Conservation (phyloP, 1,140 invertebrate species). For the Diorhabda elongata region DNA sequence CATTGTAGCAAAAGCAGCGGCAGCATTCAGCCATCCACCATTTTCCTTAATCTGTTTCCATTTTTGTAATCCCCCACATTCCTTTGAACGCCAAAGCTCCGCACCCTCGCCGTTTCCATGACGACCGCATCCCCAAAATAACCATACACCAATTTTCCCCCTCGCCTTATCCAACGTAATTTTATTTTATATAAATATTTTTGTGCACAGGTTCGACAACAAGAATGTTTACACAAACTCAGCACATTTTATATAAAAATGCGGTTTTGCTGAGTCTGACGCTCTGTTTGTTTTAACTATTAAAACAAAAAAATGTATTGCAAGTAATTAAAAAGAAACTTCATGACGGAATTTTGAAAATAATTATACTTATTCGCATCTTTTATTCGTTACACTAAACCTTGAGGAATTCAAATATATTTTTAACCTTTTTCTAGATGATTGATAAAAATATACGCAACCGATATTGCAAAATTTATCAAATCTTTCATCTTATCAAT, state of each 20-base stretch:
- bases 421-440: too few relatives aligned
- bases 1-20: conserved; percentile 2
- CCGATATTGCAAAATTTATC: too few relatives aligned
- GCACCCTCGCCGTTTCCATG: conserved; percentile 25
- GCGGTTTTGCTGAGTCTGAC: background rate
- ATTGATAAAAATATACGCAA: too few relatives aligned
- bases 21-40: conserved; percentile 6
- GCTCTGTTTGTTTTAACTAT: background rate
- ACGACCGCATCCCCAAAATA: conserved; percentile 23
- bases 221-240: conserved; percentile 5
- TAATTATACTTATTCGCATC: too few relatives aligned
- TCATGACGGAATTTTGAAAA: too few relatives aligned
- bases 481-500: too few relatives aligned
- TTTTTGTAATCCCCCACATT: conserved; percentile 25
- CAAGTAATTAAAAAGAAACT: too few relatives aligned
- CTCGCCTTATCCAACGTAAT: conserved; percentile 13
- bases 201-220: conserved; percentile 9
- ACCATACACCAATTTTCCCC: conserved; percentile 20
- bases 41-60: conserved; percentile 22
- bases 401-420: too few relatives aligned
- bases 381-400: too few relatives aligned
- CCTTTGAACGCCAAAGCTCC: conserved; percentile 8
- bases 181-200: conserved; percentile 22
- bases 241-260: background rate
- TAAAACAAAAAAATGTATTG: background rate